Evolutionary conservation across 2,797 vertebrate species (phyloP).

Genomic region (Clarias laeviceps): DNA sequence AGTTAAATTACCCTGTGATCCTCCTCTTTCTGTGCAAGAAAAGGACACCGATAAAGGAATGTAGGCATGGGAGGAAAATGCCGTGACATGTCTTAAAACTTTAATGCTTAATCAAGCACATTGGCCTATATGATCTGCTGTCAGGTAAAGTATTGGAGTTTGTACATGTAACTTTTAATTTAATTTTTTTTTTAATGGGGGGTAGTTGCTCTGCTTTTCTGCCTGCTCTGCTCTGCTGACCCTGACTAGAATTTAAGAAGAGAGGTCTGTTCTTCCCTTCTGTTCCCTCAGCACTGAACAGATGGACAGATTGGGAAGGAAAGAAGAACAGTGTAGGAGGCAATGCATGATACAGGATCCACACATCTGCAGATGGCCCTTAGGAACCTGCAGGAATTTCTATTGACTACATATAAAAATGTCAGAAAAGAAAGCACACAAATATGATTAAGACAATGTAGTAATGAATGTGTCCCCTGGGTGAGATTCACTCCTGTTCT

Average conservation of each 20-base stretch:
- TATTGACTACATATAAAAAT: conserved; percentile 1
- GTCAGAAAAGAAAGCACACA: background rate
- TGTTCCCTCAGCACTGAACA: conserved; percentile 42
- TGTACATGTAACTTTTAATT: background rate
- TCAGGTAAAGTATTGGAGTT: conserved; percentile 4
- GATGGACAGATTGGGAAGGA: conserved; percentile 43
- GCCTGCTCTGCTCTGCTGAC: background rate
- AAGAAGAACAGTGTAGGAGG: conserved; percentile 40
- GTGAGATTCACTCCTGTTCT: conserved; percentile 6
- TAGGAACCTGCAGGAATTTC: conserved; percentile 26
- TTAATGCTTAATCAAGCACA: conserved; percentile 36
- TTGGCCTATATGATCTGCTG: conserved; percentile 17
- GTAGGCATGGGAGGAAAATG: conserved; percentile 37
- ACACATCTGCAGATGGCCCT: conserved; percentile 26
- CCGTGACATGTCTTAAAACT: conserved; percentile 43
- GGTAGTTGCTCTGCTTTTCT: conserved; percentile 13
- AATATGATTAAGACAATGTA: background rate
- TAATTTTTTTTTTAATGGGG: too few relatives aligned
- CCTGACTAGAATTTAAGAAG: conserved; percentile 43
- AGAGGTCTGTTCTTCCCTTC: conserved; percentile 43
- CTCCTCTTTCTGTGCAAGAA: conserved; percentile 36
- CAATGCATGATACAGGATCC: conserved; percentile 30
- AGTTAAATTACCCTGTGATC: conserved; percentile 40
- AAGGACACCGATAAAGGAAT: conserved; percentile 34
- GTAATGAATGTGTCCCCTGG: background rate